Percentiles rank a stretch among this genome's conserved stretches.
phyloP scores from a whole-genome alignment of 2,113 vertebrate species.

The Corvus hawaiiensis region DNA sequence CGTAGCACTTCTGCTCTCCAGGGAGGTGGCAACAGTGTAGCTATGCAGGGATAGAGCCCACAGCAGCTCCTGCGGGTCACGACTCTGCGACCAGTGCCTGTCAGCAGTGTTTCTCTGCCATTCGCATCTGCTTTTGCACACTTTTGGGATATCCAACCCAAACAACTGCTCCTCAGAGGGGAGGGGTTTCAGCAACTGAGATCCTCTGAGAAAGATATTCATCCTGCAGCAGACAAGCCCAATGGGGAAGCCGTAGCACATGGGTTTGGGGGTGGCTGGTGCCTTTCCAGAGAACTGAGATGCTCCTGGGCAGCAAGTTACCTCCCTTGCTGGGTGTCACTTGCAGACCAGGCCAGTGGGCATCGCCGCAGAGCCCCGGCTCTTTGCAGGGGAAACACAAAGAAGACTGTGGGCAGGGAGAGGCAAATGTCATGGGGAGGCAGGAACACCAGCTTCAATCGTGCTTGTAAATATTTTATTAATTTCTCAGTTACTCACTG shows the following conservation, averaged over 20 bases:
- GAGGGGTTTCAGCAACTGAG: neutral
- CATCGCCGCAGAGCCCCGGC: fast-evolving
- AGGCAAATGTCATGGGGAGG: neutral
- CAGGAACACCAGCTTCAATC: neutral
- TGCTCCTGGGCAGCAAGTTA: neutral
- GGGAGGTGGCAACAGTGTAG: neutral
- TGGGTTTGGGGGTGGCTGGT: neutral
- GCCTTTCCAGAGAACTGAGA: neutral
- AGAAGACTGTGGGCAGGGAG: neutral
- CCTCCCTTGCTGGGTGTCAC: neutral
- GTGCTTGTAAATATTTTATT: neutral
- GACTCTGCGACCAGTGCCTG: fast-evolving
- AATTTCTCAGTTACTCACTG: neutral
- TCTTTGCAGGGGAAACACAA: neutral
- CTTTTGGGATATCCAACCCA: neutral
- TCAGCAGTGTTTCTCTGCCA: neutral
- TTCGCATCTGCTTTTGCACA: fast-evolving
- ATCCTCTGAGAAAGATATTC: neutral
- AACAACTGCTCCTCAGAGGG: neutral
- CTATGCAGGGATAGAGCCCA: fast-evolving
- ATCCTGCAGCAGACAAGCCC: neutral
- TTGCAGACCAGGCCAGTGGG: neutral
- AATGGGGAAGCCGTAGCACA: neutral
- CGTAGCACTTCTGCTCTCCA: neutral
- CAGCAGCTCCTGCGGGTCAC: neutral